Evolutionary conservation across 2,797 vertebrate genomes (phyloP), one percentile per base, ranked within the genome.

Genomic region (Falco concolor): DNA sequence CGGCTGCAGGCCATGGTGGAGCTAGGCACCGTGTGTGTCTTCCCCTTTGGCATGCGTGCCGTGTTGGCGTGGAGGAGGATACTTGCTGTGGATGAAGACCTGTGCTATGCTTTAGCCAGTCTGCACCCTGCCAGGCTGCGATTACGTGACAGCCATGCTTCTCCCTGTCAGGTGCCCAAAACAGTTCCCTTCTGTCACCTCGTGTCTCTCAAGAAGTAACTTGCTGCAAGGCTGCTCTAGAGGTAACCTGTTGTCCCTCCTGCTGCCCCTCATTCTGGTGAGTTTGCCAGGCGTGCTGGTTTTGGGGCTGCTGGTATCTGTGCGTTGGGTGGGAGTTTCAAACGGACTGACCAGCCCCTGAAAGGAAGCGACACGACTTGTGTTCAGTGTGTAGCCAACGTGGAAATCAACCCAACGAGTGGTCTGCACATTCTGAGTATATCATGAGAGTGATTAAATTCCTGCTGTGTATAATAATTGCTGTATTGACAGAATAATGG

Each of bases 391-490:
- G 74, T 27, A 36, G 19, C 78, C 6, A 14, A 15, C 4, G 12
- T 25, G 42, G 44, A 54, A 70, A 59, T 42, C 3, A 3, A 83
- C 61, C n/a, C 68, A 83, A 40, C 22, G 44, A 87, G 84, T 0
- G 0, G 5, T 60, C 72, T 81, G 64, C 60, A 63, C 60, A 74
- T 68, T 36, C 84, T 8, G 40, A 77, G n/a, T 44, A 3, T 50
- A 38, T 65, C 81, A 75, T 21, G 82, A 90, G 80, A 79, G 77
- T 73, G 91, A 88, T 93, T 95, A 76, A 91, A 88, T 90, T 95
- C 91, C 92, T 92, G 87, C 95, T 96, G 95, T 85, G 91, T 86
- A 22, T 72, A 87, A 65, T 95, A 95, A 95, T 94, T 94, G 89
- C 89, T 91, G 13, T 79, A 83, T 65, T 78, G 94, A 79, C 79